Evolutionary conservation across 2,797 vertebrate genomes (phyloP).

Genomic region (Coendou prehensilis): DNA sequence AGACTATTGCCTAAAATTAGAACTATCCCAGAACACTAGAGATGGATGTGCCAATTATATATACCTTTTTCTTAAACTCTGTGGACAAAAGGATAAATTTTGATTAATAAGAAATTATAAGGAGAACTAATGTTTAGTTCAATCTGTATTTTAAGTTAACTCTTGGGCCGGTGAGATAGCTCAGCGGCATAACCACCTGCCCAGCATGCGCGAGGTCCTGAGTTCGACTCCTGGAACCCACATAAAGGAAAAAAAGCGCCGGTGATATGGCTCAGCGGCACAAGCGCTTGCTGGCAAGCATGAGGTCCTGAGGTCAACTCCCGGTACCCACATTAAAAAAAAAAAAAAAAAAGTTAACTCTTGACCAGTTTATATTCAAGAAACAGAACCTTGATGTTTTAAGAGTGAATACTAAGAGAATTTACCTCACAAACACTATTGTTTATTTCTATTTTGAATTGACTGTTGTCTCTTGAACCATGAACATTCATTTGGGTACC

Average conservation of each 20-base stretch:
- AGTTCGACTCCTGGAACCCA: no score
- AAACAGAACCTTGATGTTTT: slow-evolving; percentile 46
- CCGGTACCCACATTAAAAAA: no score
- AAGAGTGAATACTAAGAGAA: not conserved
- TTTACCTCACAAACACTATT: not conserved
- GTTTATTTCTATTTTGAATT: slow-evolving; percentile 30
- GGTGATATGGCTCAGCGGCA: no score
- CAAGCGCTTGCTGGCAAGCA: no score
- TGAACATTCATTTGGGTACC: not conserved
- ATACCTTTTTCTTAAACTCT: not conserved
- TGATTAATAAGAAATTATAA: not conserved
- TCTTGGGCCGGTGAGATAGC: not conserved
- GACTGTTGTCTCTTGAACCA: not conserved
- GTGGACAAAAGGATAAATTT: slow-evolving; percentile 1
- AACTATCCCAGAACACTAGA: not conserved
- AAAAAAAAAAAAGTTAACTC: not conserved
- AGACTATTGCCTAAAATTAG: slow-evolving; percentile 16
- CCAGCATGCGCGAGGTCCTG: no score
- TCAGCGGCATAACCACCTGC: no score
- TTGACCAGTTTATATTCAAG: not conserved
- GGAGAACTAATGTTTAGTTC: not conserved
- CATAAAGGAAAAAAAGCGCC: no score
- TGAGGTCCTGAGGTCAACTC: no score
- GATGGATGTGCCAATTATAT: not conserved
- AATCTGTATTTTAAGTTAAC: not conserved